Base-by-base conservation (phyloP, 2,888 invertebrate species). In the Leucania comma region DNA sequence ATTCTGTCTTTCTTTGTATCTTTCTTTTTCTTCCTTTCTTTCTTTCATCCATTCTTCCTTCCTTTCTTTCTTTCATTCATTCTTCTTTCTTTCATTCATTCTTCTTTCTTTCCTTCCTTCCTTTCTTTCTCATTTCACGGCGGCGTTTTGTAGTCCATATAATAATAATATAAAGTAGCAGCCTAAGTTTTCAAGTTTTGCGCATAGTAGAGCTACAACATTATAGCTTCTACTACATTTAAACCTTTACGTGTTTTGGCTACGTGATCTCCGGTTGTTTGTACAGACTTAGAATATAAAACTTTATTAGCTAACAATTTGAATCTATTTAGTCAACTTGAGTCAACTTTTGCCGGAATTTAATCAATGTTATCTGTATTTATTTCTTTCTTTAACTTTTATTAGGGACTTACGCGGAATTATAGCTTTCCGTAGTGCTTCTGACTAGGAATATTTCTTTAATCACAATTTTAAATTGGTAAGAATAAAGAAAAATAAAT, bases 221-320 rank as follows among this genome's bases (percentile, higher is more conserved):
- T n/a, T n/a, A 38, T 68, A 54, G 64, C 82, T 60, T 29, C 1
- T 8, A 54, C 26, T 78, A 58, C 14, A 42, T 17, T 2, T 20
- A 9, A 1, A 48, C 0, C 73, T 60, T 77, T n/a, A 46, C 17
- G 22, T 69, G 64, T 80, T 83, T 74, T 83, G 71, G 54, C 60
- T 32, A 10, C 9, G 32, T 17, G 58, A 69, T 56, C 48, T 22
- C 51, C 14, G 26, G 32, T 65, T 68, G 60, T 77, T 73, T 73
- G 62, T 24, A 68, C 57, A 60, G 51, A 63, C 54, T 38, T 20
- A 35, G 54, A 62, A 68, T 58, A 73, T 80, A 83, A 81, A 80
- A 83, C 62, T 83, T 82, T 83, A 83, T 69, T 80, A 64, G 50
- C 54, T 51, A 67, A 73, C 72, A 64, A 83, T 80, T 62, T 71